These are phyloP conservation scores for Allophyes oxyacanthae DNA, from an alignment of 2,888 invertebrate species.

Conservation along the genomic window DNA sequence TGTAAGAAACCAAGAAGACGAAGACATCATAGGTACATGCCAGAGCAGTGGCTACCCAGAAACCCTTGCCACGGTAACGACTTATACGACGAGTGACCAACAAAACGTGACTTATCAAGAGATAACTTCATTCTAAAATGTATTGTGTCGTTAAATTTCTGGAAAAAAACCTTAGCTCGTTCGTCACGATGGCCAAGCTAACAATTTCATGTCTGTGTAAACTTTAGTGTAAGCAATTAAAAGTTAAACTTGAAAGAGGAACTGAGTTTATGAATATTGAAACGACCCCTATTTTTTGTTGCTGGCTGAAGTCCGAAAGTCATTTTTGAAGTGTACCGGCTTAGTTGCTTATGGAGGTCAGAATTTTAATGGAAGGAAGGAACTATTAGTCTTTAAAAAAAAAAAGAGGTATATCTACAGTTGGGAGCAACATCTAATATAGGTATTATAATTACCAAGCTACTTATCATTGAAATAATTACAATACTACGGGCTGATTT, in stretches of 20 bases:
- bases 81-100: constrained; percentile 49
- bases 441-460: no score
- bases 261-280: constrained; percentile 24
- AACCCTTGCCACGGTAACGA: constrained; percentile 40
- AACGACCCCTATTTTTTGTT: neutral
- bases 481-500: no score
- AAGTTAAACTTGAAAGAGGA: constrained; percentile 27
- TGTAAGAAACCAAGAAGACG: constrained; percentile 58
- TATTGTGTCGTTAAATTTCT: constrained; percentile 1
- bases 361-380: neutral
- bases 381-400: neutral
- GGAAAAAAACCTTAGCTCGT: constrained; percentile 1
- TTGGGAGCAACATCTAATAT: no score
- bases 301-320: neutral
- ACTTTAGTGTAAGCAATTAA: constrained; percentile 37
- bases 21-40: constrained; percentile 56
- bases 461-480: neutral
- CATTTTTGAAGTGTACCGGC: neutral
- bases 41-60: constrained; percentile 65
- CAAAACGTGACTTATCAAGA: constrained; percentile 14
- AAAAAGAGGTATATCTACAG: no score
- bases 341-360: neutral
- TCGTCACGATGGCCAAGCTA: constrained; percentile 8
- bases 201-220: constrained; percentile 25
- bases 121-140: neutral